Percentiles rank a stretch among this genome's conserved stretches.
phyloP scores from a whole-genome alignment of 2,888 invertebrate species.

The Nomada fabriciana region DNA sequence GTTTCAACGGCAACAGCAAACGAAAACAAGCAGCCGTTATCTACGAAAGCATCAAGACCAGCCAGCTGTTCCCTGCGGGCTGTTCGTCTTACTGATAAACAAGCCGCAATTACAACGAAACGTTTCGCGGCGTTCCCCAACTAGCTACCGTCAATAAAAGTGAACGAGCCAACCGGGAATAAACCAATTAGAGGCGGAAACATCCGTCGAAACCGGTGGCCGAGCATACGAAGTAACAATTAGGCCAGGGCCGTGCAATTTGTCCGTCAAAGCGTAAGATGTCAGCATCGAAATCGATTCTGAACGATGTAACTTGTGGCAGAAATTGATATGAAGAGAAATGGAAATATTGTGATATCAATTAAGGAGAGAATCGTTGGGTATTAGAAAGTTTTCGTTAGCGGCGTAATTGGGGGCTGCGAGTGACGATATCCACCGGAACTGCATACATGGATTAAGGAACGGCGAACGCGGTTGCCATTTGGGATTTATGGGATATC shows the following conservation, averaged over 20 bases:
- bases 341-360: too few relatives aligned
- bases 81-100: slow-evolving; percentile 41
- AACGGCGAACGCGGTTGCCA: too few relatives aligned
- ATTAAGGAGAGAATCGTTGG: too few relatives aligned
- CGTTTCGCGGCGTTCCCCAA: neutral
- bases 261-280: neutral
- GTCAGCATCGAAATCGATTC: neutral
- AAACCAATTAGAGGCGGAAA: slow-evolving; percentile 28
- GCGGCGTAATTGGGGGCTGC: too few relatives aligned
- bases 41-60: slow-evolving; percentile 1
- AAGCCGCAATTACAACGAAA: slow-evolving; percentile 34
- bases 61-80: slow-evolving; percentile 6
- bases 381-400: too few relatives aligned
- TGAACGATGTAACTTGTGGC: neutral
- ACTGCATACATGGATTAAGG: too few relatives aligned
- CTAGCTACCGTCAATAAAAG: slow-evolving; percentile 31
- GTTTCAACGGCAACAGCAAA: neutral
- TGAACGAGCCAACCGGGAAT: slow-evolving; percentile 30
- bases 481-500: too few relatives aligned
- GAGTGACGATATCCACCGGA: too few relatives aligned
- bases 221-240: slow-evolving; percentile 6
- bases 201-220: slow-evolving; percentile 1
- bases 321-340: too few relatives aligned
- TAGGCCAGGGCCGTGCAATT: slow-evolving; percentile 17
- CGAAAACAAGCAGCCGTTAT: slow-evolving; percentile 11